phyloP scores from a whole-genome alignment of 2,797 vertebrate species.

The Amblyraja radiata region DNA sequence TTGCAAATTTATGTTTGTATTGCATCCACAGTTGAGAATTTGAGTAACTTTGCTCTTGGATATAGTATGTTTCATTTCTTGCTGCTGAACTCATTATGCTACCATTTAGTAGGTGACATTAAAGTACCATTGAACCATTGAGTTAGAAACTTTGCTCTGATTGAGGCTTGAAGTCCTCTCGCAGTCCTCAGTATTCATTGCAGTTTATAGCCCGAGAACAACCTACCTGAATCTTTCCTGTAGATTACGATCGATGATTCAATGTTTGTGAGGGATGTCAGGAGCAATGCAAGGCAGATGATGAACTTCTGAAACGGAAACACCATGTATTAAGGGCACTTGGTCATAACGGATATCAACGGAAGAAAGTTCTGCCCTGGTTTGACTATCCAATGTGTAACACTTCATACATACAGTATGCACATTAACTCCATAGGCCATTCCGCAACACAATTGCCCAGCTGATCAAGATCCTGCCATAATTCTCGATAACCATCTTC shows the following conservation, averaged over 20 bases:
- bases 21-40: neutral
- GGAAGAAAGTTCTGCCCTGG: too few species aligned
- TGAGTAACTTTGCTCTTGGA: neutral
- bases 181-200: neutral
- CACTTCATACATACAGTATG: too few species aligned
- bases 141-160: neutral
- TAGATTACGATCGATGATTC: neutral
- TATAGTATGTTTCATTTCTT: neutral
- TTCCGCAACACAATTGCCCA: too few species aligned
- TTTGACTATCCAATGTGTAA: too few species aligned
- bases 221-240: neutral
- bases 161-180: neutral
- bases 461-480: too few species aligned
- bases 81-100: neutral
- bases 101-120: too few species aligned
- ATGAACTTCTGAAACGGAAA: neutral
- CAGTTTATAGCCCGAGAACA: neutral
- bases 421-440: too few species aligned
- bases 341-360: neutral
- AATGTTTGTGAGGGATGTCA: neutral
- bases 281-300: neutral
- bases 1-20: neutral
- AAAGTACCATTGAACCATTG: too few species aligned
- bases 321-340: neutral
- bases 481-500: too few species aligned